Evolutionary conservation across 1,140 invertebrate species (phyloP).

Genomic region (Papilio polyxenes): DNA sequence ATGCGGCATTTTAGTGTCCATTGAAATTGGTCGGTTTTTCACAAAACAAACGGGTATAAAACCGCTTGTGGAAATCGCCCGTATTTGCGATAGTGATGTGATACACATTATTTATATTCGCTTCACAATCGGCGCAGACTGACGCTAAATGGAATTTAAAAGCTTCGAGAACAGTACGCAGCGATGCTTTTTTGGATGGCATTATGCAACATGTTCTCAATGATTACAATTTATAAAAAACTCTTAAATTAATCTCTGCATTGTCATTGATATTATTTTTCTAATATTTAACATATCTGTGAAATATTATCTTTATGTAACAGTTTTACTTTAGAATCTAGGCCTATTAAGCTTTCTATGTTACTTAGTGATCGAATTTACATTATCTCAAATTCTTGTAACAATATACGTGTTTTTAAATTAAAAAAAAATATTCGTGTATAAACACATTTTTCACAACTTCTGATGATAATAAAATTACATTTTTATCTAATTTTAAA

Average conservation of each 20-base stretch:
- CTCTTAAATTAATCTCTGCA: background rate
- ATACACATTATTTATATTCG: conserved; percentile 53
- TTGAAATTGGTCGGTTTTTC: background rate
- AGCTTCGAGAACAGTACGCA: conserved; percentile 51
- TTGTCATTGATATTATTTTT: no score
- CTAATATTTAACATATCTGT: no score
- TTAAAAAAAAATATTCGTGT: no score
- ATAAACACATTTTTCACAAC: no score
- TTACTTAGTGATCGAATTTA: no score
- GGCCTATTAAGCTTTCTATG: no score
- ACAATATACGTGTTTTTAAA: no score
- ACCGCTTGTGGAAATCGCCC: conserved; percentile 17
- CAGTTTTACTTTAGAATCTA: no score
- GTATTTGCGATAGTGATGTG: conserved; percentile 41
- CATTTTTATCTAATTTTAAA: background rate
- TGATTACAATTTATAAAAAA: conserved; percentile 12
- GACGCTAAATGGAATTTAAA: conserved; percentile 66
- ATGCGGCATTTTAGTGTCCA: background rate
- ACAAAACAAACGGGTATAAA: background rate
- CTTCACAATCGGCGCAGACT: conserved; percentile 50
- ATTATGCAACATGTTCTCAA: conserved; percentile 43
- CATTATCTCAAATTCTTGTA: no score
- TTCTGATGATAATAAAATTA: background rate
- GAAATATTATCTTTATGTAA: no score
- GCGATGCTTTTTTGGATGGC: conserved; percentile 48